Base-by-base conservation (phyloP, 2,888 invertebrate species). In the Orgyia antiqua region DNA sequence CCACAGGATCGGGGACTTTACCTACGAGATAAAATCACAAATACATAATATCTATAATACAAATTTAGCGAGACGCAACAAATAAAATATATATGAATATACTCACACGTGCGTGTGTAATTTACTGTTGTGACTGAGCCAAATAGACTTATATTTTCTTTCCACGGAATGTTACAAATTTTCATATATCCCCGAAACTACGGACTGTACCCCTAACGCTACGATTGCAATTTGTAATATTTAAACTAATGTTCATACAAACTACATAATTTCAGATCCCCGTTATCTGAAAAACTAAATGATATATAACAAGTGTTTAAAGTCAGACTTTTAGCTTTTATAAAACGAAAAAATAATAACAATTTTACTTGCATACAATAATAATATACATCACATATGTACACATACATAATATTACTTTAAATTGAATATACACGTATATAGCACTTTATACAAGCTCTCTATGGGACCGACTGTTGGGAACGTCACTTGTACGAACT, bases 281-380 rank as follows among this genome's bases (percentile, higher is more conserved):
- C 58, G 50, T 49, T 55, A 68, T 77, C 77, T 77, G 80, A 79
- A 74, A 66, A 70, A 68, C 59, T 62, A 70, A 68, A 74, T 68
- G 72, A 23, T 10, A 63, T 63, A 60, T 54, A 83, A 84, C 83
- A 82, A 82, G 72, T 76, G 73, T 76, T 77, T 72, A 77, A 83
- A 84, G 84, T 86, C 86, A 84, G 84, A 84, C 86, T 84, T 84
- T 82, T 73, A 78, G 75, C 75, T 70, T 78, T 76, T 68, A 69
- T 59, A 79, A 82, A 78, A 74, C 64, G 15, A 15, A 62, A 65
- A 67, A 34, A 74, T n/a, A 70, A 68, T 80, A 82, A 82, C 80
- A 79, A 78, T 79, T 79, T 79, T 72, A 82, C 71, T 74, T 76
- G 74, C 68, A 82, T 76, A 82, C 67, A 78, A 72, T 70, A 65